phyloP scores from a whole-genome alignment of 2,888 invertebrate species.

The Callosobruchus maculatus region DNA sequence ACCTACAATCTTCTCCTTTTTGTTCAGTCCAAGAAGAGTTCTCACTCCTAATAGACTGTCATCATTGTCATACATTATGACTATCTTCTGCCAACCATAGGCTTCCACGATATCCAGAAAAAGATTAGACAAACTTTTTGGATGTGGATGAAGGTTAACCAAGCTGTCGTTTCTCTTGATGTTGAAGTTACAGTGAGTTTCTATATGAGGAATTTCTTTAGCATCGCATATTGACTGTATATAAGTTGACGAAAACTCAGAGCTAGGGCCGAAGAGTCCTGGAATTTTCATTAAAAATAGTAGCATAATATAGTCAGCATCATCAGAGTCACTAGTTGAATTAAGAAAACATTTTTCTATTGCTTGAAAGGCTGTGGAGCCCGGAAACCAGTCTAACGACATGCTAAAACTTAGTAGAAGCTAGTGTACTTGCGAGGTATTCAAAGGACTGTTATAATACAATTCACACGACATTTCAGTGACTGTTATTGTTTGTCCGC shows the following conservation, averaged over 20 bases:
- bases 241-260: conserved; percentile 54
- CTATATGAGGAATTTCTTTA: conserved; percentile 50
- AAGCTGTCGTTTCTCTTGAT: conserved; percentile 41
- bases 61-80: conserved; percentile 72
- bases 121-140: conserved; percentile 57
- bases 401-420: too few relatives aligned
- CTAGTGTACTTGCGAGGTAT: too few relatives aligned
- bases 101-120: conserved; percentile 65
- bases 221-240: conserved; percentile 64
- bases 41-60: conserved; percentile 55
- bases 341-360: too few relatives aligned
- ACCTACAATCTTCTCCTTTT: conserved; percentile 6
- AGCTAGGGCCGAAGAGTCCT: conserved; percentile 60
- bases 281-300: neutral
- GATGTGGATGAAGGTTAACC: conserved; percentile 88
- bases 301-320: too few relatives aligned
- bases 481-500: too few relatives aligned
- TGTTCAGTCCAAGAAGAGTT: conserved; percentile 49
- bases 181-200: conserved; percentile 64
- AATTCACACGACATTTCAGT: too few relatives aligned
- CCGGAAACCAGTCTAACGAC: too few relatives aligned
- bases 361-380: too few relatives aligned
- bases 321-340: too few relatives aligned
- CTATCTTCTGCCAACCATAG: conserved; percentile 79
- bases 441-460: too few relatives aligned